phyloP scores from a whole-genome alignment of 2,797 vertebrate genomes.

The Sternotherus odoratus region DNA sequence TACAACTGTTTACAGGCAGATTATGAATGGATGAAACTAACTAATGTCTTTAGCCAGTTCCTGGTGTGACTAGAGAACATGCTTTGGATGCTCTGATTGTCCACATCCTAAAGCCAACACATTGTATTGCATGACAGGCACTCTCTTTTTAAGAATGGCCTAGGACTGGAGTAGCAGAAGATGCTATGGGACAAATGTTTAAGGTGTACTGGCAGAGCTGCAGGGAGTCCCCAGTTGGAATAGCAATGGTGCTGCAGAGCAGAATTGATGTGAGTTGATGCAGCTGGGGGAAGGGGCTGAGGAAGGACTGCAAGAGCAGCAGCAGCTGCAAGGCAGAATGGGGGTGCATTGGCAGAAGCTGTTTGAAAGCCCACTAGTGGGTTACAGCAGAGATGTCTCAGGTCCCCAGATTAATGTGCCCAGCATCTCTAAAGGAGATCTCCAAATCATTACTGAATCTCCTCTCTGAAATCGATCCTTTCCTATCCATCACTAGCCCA shows the following conservation, averaged over 20 bases:
- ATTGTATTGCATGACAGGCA: not conserved
- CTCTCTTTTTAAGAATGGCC: not conserved
- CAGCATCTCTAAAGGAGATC: too few relatives aligned
- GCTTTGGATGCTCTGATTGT: not conserved
- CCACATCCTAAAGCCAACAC: not conserved
- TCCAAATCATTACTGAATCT: not conserved
- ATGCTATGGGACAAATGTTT: not conserved
- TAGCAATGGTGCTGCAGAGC: not conserved
- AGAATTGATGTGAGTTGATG: not conserved
- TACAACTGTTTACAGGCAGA: conserved; percentile 14
- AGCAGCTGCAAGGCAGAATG: not conserved
- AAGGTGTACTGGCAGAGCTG: not conserved
- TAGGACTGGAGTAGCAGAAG: not conserved
- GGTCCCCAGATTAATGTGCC: not conserved
- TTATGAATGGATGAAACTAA: conserved; percentile 22
- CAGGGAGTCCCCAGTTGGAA: not conserved
- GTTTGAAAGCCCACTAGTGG: not conserved
- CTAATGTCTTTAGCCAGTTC: not conserved
- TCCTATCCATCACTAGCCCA: not conserved
- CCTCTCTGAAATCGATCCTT: not conserved
- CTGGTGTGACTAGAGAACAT: not conserved
- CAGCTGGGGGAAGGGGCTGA: not conserved
- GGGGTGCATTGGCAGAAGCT: not conserved
- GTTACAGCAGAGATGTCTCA: not conserved
- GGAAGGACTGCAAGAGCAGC: not conserved